Conservation (phyloP, 2,888 invertebrate species). For the Cheilosia soror region DNA sequence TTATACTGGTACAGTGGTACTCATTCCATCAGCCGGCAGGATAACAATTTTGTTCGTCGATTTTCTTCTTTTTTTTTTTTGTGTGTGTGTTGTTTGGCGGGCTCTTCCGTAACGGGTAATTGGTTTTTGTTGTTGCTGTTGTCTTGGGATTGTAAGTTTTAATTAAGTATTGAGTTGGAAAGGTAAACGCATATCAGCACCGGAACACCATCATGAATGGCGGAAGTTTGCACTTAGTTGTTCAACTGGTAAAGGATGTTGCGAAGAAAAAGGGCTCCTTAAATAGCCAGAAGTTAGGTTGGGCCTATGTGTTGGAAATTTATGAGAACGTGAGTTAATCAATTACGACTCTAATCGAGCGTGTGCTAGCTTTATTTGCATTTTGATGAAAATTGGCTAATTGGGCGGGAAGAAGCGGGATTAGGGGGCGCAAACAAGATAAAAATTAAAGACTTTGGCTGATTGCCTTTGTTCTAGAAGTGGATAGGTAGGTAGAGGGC, state of each 20-base stretch:
- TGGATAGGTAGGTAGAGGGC: neutral
- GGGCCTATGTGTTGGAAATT: conserved; percentile 30
- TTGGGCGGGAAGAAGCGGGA: conserved; percentile 42
- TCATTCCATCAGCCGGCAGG: conserved; percentile 36
- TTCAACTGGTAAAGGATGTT: neutral
- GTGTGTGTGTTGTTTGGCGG: neutral
- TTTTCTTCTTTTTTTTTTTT: conserved; percentile 25
- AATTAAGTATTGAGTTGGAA: conserved; percentile 73
- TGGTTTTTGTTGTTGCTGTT: conserved; percentile 69
- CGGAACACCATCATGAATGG: neutral
- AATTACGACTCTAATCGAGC: conserved; percentile 72
- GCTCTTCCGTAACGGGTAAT: conserved; percentile 58
- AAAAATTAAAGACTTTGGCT: conserved; percentile 43
- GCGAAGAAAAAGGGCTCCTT: conserved; percentile 3
- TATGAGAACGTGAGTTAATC: conserved; percentile 69
- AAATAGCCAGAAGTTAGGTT: conserved; percentile 45
- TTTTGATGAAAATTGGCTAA: conserved; percentile 74
- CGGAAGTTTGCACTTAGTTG: conserved; percentile 57
- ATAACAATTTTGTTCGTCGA: conserved; percentile 48
- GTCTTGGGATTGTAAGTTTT: conserved; percentile 71
- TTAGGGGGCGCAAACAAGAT: conserved; percentile 22
- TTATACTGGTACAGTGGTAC: neutral
- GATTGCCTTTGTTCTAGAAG: conserved; percentile 29
- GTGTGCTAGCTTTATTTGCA: conserved; percentile 73
- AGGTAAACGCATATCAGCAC: conserved; percentile 46